These are phyloP conservation scores for Calameuta filiformis DNA, from an alignment of 2,888 invertebrate genomes.

Conservation along the genomic window DNA sequence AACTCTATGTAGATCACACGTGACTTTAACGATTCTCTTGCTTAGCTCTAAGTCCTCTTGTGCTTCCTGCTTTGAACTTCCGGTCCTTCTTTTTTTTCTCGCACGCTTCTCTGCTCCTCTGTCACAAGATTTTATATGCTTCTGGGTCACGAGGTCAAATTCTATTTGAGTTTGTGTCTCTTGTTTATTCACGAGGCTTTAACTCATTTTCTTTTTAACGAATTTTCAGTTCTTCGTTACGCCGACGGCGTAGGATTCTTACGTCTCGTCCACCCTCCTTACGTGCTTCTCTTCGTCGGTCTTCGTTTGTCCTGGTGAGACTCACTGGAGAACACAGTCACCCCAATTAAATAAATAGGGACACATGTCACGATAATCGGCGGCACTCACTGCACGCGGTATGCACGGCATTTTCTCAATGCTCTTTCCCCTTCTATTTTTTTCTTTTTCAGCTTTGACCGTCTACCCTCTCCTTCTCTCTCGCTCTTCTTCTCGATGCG, in stretches of 20 bases:
- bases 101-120: no score
- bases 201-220: not conserved
- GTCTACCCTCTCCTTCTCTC: not conserved
- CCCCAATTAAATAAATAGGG: not conserved
- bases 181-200: not conserved
- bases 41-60: not conserved
- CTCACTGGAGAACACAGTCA: not conserved
- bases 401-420: not conserved
- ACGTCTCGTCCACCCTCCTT: not conserved
- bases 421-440: not conserved
- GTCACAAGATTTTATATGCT: not conserved
- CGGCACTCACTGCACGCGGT: not conserved
- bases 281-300: not conserved
- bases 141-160: not conserved
- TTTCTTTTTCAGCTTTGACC: not conserved
- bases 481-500: not conserved
- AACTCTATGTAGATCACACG: not conserved
- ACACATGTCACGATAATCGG: slow-evolving; percentile 1
- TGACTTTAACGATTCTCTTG: not conserved
- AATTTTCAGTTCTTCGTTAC: not conserved
- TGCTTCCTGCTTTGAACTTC: not conserved
- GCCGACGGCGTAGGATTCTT: not conserved
- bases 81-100: no score
- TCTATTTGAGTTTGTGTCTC: not conserved
- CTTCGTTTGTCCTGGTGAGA: not conserved